phyloP scores from a whole-genome alignment of 2,888 invertebrate species.

The Lottia scabra region DNA sequence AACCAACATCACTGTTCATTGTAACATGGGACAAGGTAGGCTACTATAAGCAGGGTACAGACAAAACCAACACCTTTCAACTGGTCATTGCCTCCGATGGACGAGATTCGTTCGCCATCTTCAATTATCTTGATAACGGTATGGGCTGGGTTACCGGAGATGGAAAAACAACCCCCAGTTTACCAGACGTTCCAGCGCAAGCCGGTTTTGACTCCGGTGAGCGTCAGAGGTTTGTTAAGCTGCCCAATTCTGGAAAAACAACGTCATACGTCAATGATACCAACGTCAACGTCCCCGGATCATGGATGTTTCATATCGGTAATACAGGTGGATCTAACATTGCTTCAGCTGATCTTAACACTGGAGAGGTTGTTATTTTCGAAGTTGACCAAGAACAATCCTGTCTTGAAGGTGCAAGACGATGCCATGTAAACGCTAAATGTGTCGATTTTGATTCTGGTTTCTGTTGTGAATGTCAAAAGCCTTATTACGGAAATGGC shows the following conservation, averaged over 20 bases:
- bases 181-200: slow-evolving; percentile 92
- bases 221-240: slow-evolving; percentile 77
- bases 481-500: slow-evolving; percentile 92
- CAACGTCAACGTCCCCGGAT: slow-evolving; percentile 86
- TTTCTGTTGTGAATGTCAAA: slow-evolving; percentile 87
- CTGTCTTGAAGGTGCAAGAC: slow-evolving; percentile 45
- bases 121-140: slow-evolving; percentile 88
- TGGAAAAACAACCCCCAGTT: slow-evolving; percentile 76
- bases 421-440: slow-evolving; percentile 83
- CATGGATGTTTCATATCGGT: slow-evolving; percentile 90
- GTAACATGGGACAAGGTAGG: slow-evolving; percentile 93
- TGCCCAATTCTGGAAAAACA: slow-evolving; percentile 93
- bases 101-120: slow-evolving; percentile 84
- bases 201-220: slow-evolving; percentile 91
- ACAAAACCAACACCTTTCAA: slow-evolving; percentile 90
- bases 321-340: slow-evolving; percentile 75
- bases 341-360: slow-evolving; percentile 75
- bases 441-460: slow-evolving; percentile 87
- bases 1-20: slow-evolving; percentile 83
- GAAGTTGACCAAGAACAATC: slow-evolving; percentile 41
- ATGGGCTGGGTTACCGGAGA: slow-evolving; percentile 92
- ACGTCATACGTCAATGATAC: slow-evolving; percentile 81
- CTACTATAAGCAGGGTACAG: slow-evolving; percentile 77
- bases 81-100: slow-evolving; percentile 81
- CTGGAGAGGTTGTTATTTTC: slow-evolving; percentile 51